Conservation (phyloP, 2,888 invertebrate species). For the Lithophane ornitopus region DNA sequence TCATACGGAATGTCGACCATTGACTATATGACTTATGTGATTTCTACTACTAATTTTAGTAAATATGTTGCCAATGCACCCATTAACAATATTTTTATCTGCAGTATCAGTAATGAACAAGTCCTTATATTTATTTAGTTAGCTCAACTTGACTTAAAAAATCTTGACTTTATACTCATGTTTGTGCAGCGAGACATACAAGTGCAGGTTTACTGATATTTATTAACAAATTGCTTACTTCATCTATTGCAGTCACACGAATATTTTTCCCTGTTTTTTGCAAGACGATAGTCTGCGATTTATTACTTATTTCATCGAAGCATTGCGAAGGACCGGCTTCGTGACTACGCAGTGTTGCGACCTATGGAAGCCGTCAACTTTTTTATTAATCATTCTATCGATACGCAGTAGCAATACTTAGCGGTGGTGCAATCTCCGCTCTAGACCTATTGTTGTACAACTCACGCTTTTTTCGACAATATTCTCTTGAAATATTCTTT, state of each 20-base stretch:
- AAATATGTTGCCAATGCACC: constrained; percentile 64
- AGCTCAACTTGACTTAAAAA: constrained; percentile 50
- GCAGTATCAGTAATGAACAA: constrained; percentile 60
- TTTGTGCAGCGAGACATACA: constrained; percentile 53
- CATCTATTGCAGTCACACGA: constrained; percentile 59
- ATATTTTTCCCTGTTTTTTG: constrained; percentile 66
- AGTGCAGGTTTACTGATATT: constrained; percentile 55
- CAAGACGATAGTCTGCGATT: constrained; percentile 67
- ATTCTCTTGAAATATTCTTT: constrained; percentile 66
- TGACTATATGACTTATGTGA: constrained; percentile 76
- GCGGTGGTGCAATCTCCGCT: constrained; percentile 73
- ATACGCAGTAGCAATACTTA: constrained; percentile 76
- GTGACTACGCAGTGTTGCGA: constrained; percentile 77
- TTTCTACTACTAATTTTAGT: constrained; percentile 74
- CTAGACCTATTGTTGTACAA: constrained; percentile 73
- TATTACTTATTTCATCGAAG: constrained; percentile 73
- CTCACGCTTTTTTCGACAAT: constrained; percentile 74
- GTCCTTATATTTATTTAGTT: constrained; percentile 57
- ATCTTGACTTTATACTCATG: constrained; percentile 50
- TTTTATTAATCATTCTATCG: constrained; percentile 74
- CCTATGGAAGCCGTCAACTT: constrained; percentile 69
- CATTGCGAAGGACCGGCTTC: constrained; percentile 74
- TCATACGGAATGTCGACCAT: constrained; percentile 77
- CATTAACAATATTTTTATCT: constrained; percentile 65
- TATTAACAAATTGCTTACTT: constrained; percentile 63